Percentiles rank a stretch among this genome's conserved stretches.
These are phyloP conservation scores for silkworm (Bombyx mori) DNA, from an alignment of 1,140 invertebrate species.

Conservation along the genomic window ASM3026992v2 NC_085124.1:416001-416500, in stretches of 20 bases:
- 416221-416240: conserved; percentile 8
- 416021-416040: conserved; percentile 91
- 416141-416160: conserved; percentile 25
- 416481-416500: background rate
- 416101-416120: conserved; percentile 87
- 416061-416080: conserved; percentile 94
- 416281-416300: conserved; percentile 67
- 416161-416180: conserved; percentile 69
- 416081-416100: conserved; percentile 89
- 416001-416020: conserved; percentile 94
- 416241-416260: conserved; percentile 31
- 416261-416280: conserved; percentile 47
- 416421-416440: conserved; percentile 25
- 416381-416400: conserved; percentile 18
- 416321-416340: conserved; percentile 37
- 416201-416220: no score
- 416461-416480: background rate
- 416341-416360: conserved; percentile 37
- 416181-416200: conserved; percentile 48
- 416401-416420: conserved; percentile 26
- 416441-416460: conserved; percentile 12
- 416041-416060: conserved; percentile 95
- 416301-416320: conserved; percentile 38
- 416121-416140: conserved; percentile 65
- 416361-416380: conserved; percentile 19